These are phyloP conservation scores for Probaryconus sp. DNA, from an alignment of 1,140 invertebrate genomes.

Conservation along the genomic window DNA sequence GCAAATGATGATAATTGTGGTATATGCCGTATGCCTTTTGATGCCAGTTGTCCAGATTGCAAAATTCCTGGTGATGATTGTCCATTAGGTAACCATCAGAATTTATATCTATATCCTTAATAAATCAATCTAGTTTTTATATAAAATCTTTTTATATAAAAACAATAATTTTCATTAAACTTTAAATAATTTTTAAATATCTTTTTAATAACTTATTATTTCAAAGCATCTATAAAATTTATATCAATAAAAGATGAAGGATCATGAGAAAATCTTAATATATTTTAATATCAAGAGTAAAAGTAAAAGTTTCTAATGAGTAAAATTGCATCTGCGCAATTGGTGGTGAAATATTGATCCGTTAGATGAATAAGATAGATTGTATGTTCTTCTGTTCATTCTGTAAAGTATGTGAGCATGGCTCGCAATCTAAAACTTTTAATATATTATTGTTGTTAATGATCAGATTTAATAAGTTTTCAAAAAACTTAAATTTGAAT, in stretches of 20 bases:
- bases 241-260: too few species aligned
- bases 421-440: too few species aligned
- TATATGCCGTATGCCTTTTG: conserved; percentile 99
- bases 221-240: too few species aligned
- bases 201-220: too few species aligned
- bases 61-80: conserved; percentile 99
- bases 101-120: conserved; percentile 11
- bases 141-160: neutral
- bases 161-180: too few species aligned
- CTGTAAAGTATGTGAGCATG: conserved; percentile 29
- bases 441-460: too few species aligned
- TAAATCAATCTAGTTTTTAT: too few species aligned
- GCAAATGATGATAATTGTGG: conserved; percentile 99
- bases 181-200: too few species aligned
- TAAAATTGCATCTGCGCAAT: conserved; percentile 57
- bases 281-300: too few species aligned
- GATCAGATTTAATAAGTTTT: too few species aligned
- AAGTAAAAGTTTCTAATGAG: conserved; percentile 2
- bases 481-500: too few species aligned
- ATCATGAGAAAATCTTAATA: too few species aligned
- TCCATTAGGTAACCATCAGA: conserved; percentile 84
- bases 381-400: conserved; percentile 45
- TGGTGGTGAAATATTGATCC: conserved; percentile 66
- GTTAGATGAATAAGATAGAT: conserved; percentile 59
- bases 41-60: conserved; percentile 99